Evolutionary conservation across 1,140 invertebrate species (phyloP), one percentile per base, ranked within the genome.

Genomic region (Apis mellifera): DNA sequence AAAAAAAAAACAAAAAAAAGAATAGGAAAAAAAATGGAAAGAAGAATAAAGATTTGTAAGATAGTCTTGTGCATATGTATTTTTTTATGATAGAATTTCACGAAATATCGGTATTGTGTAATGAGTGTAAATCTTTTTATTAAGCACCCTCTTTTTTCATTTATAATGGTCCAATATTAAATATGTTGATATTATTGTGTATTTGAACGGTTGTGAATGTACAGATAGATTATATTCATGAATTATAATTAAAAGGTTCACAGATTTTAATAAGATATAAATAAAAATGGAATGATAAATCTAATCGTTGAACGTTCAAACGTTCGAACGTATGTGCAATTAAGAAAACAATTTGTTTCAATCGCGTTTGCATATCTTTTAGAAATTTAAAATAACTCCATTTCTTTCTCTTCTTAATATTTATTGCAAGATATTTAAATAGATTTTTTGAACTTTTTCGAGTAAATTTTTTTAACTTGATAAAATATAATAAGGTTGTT

Each of bases 121-220:
- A 86, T 72, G 59, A 76, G 60, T 83, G 32, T 62, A 32, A 82
- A 57, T 76, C 65, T 62, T 75, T 69, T 70, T 80, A 75, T 82
- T 81, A 62, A 84, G 26, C 55, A 26, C 23, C 54, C 48, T 17
- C 52, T 23, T 84, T 68, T 64, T n/a, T 71, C 86, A 17, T 75
- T 89, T 83, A 78, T 78, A 88, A 84, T 87, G 85, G 90, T 92
- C 89, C 91, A 91, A 91, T 91, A 92, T 93, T 92, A 90, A 93
- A 92, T 92, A 92, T 92, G 89, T 92, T 92, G 82, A 92, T 92
- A 92, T 90, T 92, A 93, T 92, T 92, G 85, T 92, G 89, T 93
- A 92, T 93, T 80, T 92, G 90, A 92, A 92, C 90, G 90, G 91
- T 92, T 91, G 90, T 90, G 89, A 92, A 84, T 92, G 92, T 93